Conservation (phyloP, 2,888 invertebrate species). For the Lathronympha strigana region DNA sequence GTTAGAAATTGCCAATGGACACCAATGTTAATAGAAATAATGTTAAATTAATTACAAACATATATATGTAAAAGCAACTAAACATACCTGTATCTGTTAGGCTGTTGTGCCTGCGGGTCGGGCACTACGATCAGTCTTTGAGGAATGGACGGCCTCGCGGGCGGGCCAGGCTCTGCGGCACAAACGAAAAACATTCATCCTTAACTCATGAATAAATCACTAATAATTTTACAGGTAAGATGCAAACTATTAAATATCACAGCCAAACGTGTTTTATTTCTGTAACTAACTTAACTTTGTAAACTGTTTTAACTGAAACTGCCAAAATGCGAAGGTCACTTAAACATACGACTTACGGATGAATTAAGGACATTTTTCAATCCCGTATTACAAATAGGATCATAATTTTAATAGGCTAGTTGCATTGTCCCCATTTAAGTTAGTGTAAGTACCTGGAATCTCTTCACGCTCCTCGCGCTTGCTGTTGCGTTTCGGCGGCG, state of each 20-base stretch:
- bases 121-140: slow-evolving; percentile 96
- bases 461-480: slow-evolving; percentile 85
- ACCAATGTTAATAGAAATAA: not conserved
- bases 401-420: not conserved
- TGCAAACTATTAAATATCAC: not conserved
- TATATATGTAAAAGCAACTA: not conserved
- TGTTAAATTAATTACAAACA: not conserved
- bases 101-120: slow-evolving; percentile 91
- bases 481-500: slow-evolving; percentile 85
- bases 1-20: not conserved
- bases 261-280: no score
- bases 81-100: slow-evolving; percentile 84
- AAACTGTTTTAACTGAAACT: no score
- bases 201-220: not conserved
- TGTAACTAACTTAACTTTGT: no score
- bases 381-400: not conserved
- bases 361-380: no score
- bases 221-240: not conserved
- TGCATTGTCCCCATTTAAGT: slow-evolving; percentile 33
- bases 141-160: slow-evolving; percentile 94
- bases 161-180: slow-evolving; percentile 91
- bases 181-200: slow-evolving; percentile 44
- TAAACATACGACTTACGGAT: no score
- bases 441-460: slow-evolving; percentile 77
- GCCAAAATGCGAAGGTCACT: no score